Conservation (phyloP, 1,140 invertebrate species). For the Sminthurides bifidus region DNA sequence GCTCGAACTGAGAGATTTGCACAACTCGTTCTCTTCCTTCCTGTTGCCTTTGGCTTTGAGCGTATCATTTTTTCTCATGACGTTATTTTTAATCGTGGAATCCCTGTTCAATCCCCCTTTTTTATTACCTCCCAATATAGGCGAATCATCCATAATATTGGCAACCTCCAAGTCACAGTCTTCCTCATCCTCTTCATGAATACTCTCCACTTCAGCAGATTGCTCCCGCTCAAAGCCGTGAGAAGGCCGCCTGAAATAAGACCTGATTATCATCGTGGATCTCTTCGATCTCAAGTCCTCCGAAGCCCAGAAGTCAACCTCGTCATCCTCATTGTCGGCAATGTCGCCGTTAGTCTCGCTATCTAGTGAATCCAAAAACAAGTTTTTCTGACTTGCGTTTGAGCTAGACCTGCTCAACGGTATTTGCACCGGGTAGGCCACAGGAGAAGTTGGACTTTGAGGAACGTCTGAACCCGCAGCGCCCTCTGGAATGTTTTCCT, state of each 20-base stretch:
- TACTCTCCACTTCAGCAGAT: slow-evolving; percentile 2
- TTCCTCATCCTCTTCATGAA: slow-evolving; percentile 5
- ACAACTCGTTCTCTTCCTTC: neutral
- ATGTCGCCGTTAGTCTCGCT: neutral
- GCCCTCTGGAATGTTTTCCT: neutral
- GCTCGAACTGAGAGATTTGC: no score
- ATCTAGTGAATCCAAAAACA: neutral
- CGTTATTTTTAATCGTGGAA: no score
- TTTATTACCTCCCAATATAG: neutral
- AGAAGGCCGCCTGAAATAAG: neutral
- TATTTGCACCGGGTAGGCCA: neutral
- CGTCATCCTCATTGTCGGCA: neutral
- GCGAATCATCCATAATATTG: neutral
- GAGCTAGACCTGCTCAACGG: neutral
- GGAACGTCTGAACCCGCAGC: neutral
- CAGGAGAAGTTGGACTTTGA: neutral
- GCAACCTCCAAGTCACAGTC: neutral
- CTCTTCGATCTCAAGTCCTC: neutral
- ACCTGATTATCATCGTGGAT: slow-evolving; percentile 4
- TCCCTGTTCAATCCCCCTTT: neutral
- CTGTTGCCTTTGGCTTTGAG: neutral
- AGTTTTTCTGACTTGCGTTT: neutral
- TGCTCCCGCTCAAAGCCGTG: neutral
- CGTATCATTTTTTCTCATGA: neutral
- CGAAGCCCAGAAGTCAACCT: neutral